Percentiles rank a stretch among this genome's conserved stretches.
phyloP scores from a whole-genome alignment of 1,140 invertebrate genomes.

The Latrodectus geometricus region DNA sequence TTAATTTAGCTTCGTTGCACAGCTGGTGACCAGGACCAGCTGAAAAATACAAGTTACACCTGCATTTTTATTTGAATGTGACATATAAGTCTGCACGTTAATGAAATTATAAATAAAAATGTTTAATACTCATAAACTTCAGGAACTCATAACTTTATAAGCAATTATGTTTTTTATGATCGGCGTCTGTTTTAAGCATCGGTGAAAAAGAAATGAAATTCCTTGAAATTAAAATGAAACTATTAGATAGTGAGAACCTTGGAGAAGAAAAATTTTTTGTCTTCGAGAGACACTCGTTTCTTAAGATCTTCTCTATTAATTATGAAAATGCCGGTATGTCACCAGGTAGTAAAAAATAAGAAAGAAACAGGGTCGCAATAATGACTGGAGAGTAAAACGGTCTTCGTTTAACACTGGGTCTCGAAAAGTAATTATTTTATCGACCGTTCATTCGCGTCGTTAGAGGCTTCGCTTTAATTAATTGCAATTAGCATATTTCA shows the following conservation, averaged over 20 bases:
- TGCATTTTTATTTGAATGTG: no score
- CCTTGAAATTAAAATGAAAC: conserved; percentile 45
- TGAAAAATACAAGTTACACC: no score
- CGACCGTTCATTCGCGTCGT: conserved; percentile 12
- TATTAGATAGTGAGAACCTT: not conserved
- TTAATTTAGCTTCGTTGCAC: no score
- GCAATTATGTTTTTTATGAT: conserved; percentile 28
- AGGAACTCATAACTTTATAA: conserved; percentile 26
- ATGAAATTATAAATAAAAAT: conserved; percentile 30
- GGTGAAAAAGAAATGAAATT: conserved; percentile 24
- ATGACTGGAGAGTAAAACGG: conserved; percentile 9
- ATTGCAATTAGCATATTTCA: conserved; percentile 50
- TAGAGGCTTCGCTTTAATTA: conserved; percentile 42
- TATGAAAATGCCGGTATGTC: conserved; percentile 25
- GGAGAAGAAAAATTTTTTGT: not conserved
- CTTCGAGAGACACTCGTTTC: not conserved
- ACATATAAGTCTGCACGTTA: not conserved
- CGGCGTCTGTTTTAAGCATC: not conserved
- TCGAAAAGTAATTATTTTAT: conserved; percentile 46
- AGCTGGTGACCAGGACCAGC: no score
- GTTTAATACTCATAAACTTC: conserved; percentile 18
- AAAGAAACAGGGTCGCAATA: conserved; percentile 30
- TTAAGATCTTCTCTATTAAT: conserved; percentile 49
- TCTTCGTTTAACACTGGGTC: conserved; percentile 6
- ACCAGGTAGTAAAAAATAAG: conserved; percentile 13